Base-by-base conservation (phyloP, 1,140 invertebrate genomes). In the Hormaphis cornu region DNA sequence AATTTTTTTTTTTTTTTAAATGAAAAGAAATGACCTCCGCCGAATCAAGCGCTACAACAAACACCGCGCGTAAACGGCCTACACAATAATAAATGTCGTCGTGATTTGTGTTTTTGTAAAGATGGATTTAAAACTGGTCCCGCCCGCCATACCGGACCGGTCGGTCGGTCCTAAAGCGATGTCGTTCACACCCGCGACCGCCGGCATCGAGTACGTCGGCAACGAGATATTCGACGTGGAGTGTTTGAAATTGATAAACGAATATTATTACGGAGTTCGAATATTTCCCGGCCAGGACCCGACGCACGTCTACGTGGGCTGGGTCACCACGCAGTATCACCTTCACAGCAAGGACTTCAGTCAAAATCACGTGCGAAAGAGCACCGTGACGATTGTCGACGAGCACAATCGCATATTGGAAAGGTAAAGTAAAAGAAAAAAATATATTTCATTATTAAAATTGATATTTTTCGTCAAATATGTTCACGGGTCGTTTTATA, bases 231-330 rank as follows among this genome's bases (percentile, higher is more conserved):
- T 87, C 74, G 91, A 95, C 75, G 80, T 84, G 0, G 90, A 92
- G 58, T 93, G 90, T 76, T 80, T 97, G 37, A 95, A 94, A 76
- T 79, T 95, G 9, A 94, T 98, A 75, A 95, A 98, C 77, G 96
- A 99, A 80, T 98, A 98, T 79, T 97, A 95, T 79, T 99, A 97
- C 76, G 94, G 93, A 18, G 85, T 89, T 22, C 78, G 93, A 58
- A 91, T 97, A 58, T 97, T 93, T 76, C 94, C 95, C 42, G 95
- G 95, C 58, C 96, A 99, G 81, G 97, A 99, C 79, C 95, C 96
- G 0, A 89, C 90, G 1, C 93, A 98, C 75, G 90, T 97, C 24
- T 99, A 93, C 78, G 89, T 99, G 4, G 97, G 97, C n/a, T 99
- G 97, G 97, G 95, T 99, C 12, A 98, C 95, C 0, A 95, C 96